Base-by-base conservation (phyloP, 2,113 vertebrate species). In the Anguilla japonica region DNA sequence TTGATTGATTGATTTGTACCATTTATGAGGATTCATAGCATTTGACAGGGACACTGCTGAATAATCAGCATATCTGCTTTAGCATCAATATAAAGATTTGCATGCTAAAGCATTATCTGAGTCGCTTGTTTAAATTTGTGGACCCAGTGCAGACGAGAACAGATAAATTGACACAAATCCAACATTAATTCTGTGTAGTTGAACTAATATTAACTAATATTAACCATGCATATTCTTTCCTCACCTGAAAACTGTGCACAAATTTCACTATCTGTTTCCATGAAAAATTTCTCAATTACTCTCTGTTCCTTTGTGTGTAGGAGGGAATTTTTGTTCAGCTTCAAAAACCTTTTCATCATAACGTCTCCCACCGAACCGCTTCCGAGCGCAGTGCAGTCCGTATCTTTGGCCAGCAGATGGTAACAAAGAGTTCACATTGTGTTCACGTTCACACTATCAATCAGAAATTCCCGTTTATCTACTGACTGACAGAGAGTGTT, bases 371-470 rank as follows among this genome's bases (percentile, higher is more conserved):
- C 5, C 60, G 4, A 67, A 67, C 22, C 26, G 60, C 60, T 50
- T n/a, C 20, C 41, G 26, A 41, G 20, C 8, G 9, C 41, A 22
- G 80, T 41, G 80, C 40, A 22, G 40, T 43, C 34, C 41, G 29
- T 43, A 13, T 83, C 67, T 79, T 16, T 57, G 34, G 26, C 83
- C 83, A 84, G 78, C 83, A 85, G 87, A 81, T 84, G 79, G 83
- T 41, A 85, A 71, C 79, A 78, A n/a, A 41, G 41, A 84, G 83
- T 71, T 82, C 57, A 75, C 26, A 41, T 71, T n/a, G 34, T 41
- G 39, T 41, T 81, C 60, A 16, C 9, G 2, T 18, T 34, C n/a
- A 5, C 13, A n/a, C 29, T 41, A 63, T 80, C 78, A 81, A 41
- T 15, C 53, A 81, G 41, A 81, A 63, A 86, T 63, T 81, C 18